Evolutionary conservation across 2,888 invertebrate genomes (phyloP), one percentile per base, ranked within the genome.

Genomic region (Polia nebulosa): DNA sequence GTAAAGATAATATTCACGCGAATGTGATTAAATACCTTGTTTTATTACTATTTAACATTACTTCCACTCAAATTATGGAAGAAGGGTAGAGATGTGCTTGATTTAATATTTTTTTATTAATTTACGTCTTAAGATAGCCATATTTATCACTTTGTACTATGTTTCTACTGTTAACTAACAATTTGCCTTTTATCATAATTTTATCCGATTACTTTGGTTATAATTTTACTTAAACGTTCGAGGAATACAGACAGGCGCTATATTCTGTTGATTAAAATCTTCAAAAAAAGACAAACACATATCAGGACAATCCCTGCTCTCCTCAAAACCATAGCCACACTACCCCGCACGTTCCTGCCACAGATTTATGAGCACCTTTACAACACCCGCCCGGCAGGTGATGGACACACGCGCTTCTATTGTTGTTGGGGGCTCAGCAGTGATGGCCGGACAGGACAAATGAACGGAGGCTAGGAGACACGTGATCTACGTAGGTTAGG

Each of bases 371-470:
- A 82, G 80, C 80, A 84, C 85, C 88, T 88, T 88, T 86, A 82
- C 80, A 86, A 89, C 93, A 91, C 88, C 91, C 90, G 91, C 87
- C 89, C 56, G 61, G 90, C 94, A 94, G 94, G 94, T 94, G 94
- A 91, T 83, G 83, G 84, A 79, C 87, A 80, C 87, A 85, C 88
- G 89, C 89, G 87, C 87, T 79, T 74, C 83, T 72, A 75, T 87
- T 86, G 86, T 87, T 63, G 49, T 64, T 29, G n/a, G 57, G 57
- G 65, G 61, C 68, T 67, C 36, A 49, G 36, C 51, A n/a, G 58
- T 55, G 20, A n/a, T n/a, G n/a, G n/a, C n/a, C n/a, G n/a, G n/a
- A n/a, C n/a, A 57, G 20, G 53, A 55, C 41, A 47, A 66, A 22
- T 61, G 59, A 58, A 72, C 59, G 52, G 73, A 70, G 66, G 77